Evolutionary conservation across 2,113 vertebrate species (phyloP), one percentile per base, ranked within the genome.

Genomic region (Galbula dea): DNA sequence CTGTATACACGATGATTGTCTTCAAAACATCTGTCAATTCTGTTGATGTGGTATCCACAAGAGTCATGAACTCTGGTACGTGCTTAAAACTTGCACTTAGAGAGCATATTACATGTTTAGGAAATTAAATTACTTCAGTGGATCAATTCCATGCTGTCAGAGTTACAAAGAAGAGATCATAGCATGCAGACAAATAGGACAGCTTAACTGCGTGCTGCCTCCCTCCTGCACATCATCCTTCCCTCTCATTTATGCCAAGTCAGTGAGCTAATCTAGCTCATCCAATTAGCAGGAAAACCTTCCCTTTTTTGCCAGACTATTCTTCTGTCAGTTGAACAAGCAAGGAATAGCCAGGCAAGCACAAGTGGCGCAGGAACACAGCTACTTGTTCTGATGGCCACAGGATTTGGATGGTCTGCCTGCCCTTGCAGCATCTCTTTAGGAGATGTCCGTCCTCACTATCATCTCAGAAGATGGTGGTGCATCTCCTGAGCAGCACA

Each of bases 281-380:
- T 30, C 43, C 65, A 57, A 59, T 21, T 6, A 21, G 24, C 48
- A 82, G 34, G 22, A 83, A 63, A 75, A 62, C 6, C 15, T 54
- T 30, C 43, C 16, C 29, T 49, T 71, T 66, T 51, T 36, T 51
- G 32, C 49, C 32, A 24, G 55, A 34, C 18, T 49, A 3, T 67
- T 78, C 1, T 71, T 37, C 55, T 58, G 39, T 49, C 46, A 51
- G 55, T 22, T 66, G 21, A 36, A 68, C 27, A 62, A 69, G 73
- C 41, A 65, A 76, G 58, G 66, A 88, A 52, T 49, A 91, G 49
- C 26, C 8, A 15, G 21, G n/a, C 24, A 61, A 75, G 34, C 22
- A 76, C 0, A 2, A 55, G 24, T 79, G 59, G n/a, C 1, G 1
- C 30, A 41, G 52, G 67, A 29, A 46, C 1, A 3, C 62, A 68